Evolutionary conservation across 1,140 invertebrate species (phyloP).

Genomic region (Caerostris darwini): DNA sequence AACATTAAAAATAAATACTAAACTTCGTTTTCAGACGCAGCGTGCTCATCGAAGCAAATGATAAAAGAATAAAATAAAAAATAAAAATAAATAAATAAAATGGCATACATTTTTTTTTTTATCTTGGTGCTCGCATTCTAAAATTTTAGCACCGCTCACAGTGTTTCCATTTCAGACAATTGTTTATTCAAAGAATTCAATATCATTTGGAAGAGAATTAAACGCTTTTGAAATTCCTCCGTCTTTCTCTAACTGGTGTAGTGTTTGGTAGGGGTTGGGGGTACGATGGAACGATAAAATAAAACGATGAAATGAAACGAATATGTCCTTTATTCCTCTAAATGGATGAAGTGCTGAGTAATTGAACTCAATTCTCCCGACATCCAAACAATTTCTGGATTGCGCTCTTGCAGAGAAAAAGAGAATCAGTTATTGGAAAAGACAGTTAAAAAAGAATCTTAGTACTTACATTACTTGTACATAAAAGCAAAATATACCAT

Average conservation of each 20-base stretch:
- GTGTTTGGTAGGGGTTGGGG: not conserved
- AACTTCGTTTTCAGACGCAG: not conserved
- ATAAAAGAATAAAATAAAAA: not conserved
- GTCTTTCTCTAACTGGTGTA: not conserved
- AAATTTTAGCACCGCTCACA: constrained; percentile 6
- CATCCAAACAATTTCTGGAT: constrained; percentile 1
- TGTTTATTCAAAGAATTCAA: constrained; percentile 48
- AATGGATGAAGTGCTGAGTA: not conserved
- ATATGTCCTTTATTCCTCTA: not conserved
- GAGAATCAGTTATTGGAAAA: not conserved
- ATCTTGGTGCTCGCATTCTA: not conserved
- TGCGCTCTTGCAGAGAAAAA: not conserved
- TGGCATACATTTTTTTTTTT: not conserved
- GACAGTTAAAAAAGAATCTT: not conserved
- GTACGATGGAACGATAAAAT: too few relatives aligned
- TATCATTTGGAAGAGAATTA: constrained; percentile 45
- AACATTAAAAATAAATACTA: constrained; percentile 4
- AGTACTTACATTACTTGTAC: not conserved
- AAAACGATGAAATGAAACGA: not conserved
- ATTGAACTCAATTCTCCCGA: constrained; percentile 39
- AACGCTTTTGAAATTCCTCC: not conserved
- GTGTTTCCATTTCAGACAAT: constrained; percentile 13
- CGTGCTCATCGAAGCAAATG: not conserved
- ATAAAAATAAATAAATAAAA: not conserved
- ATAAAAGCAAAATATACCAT: not conserved